Conservation (phyloP, 1,140 invertebrate genomes). For the Drosophila nebulosa region DNA sequence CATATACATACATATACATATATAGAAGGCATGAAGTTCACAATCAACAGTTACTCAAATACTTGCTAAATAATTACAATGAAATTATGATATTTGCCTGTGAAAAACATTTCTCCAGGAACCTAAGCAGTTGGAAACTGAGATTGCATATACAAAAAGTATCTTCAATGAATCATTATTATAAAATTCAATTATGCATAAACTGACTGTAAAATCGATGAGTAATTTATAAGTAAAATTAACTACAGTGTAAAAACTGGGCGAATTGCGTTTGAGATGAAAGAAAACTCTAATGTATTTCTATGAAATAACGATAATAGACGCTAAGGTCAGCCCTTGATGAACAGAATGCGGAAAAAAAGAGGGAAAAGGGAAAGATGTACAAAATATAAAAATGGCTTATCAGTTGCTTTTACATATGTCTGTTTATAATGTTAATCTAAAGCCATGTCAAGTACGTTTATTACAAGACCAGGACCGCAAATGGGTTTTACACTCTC, state of each 20-base stretch:
- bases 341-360: no score
- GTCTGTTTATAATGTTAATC: not conserved
- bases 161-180: conserved; percentile 44
- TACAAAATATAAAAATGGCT: not conserved
- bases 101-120: conserved; percentile 42
- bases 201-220: conserved; percentile 10
- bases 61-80: conserved; percentile 3
- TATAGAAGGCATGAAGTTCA: not conserved
- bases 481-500: no score
- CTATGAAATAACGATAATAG: no score
- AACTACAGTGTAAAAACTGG: not conserved
- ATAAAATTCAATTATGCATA: conserved; percentile 3
- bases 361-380: not conserved
- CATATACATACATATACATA: no score
- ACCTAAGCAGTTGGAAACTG: not conserved
- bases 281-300: not conserved
- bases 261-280: not conserved
- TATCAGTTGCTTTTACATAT: not conserved
- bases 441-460: not conserved
- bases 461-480: no score
- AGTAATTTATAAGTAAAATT: conserved; percentile 9
- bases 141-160: not conserved
- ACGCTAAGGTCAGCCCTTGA: not conserved
- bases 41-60: not conserved
- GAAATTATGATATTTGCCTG: conserved; percentile 44